phyloP scores from a whole-genome alignment of 2,888 invertebrate genomes.

The Colletes collaris region DNA sequence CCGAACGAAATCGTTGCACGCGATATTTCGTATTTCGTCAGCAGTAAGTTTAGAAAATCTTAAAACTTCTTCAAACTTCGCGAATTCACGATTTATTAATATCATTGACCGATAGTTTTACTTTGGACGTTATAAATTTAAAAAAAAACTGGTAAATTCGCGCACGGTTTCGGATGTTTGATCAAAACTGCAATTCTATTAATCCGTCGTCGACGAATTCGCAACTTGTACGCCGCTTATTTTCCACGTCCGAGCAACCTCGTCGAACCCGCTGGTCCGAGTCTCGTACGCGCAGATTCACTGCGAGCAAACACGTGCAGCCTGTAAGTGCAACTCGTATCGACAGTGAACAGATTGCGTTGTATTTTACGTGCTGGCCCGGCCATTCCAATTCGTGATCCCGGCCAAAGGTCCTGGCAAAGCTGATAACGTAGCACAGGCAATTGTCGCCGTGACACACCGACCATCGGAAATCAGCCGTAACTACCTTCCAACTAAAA shows the following conservation, averaged over 20 bases:
- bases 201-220: slow-evolving; percentile 6
- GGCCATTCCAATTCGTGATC: slow-evolving; percentile 49
- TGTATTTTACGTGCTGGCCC: slow-evolving; percentile 60
- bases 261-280: slow-evolving; percentile 18
- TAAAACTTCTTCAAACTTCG: no score
- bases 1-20: no score
- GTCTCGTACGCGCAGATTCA: slow-evolving; percentile 14
- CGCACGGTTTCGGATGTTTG: no score
- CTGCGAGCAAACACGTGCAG: slow-evolving; percentile 21
- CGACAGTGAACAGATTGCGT: slow-evolving; percentile 63
- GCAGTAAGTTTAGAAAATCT: no score
- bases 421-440: slow-evolving; percentile 40
- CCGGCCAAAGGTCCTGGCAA: slow-evolving; percentile 27
- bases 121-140: no score
- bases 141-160: no score
- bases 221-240: slow-evolving; percentile 28
- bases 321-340: slow-evolving; percentile 53
- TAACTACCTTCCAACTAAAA: slow-evolving; percentile 19
- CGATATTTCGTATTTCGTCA: no score
- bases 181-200: no score
- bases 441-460: slow-evolving; percentile 45
- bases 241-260: slow-evolving; percentile 28
- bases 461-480: slow-evolving; percentile 38
- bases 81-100: no score
- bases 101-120: no score